A percentile compares a stretch with the other conserved stretches of the same genome.
Conservation (phyloP, 2,113 vertebrate species). For the Halichoeres trimaculatus region DNA sequence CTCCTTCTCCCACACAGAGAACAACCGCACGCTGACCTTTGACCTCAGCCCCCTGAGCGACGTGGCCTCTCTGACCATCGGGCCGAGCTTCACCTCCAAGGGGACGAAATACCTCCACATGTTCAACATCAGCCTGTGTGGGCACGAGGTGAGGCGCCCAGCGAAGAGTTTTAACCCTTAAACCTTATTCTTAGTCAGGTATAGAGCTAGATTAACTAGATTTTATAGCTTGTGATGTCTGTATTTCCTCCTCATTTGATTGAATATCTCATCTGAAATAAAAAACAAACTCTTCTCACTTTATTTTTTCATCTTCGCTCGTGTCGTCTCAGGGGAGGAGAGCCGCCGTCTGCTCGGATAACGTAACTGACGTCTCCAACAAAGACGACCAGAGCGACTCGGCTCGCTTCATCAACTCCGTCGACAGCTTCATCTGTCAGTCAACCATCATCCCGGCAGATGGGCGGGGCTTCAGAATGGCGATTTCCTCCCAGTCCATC, state of each 20-base stretch:
- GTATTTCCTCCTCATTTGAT: no score
- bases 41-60: constrained; percentile 89
- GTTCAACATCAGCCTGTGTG: constrained; percentile 97
- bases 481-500: constrained; percentile 94
- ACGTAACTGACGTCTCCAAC: constrained; percentile 91
- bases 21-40: constrained; percentile 90
- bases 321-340: constrained; percentile 57
- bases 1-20: constrained; percentile 82
- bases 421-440: constrained; percentile 94
- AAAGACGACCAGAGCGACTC: constrained; percentile 88
- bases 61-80: constrained; percentile 88
- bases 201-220: no score
- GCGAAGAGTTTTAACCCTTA: no score
- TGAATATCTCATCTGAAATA: no score
- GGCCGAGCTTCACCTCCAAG: constrained; percentile 96
- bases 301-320: no score
- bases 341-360: constrained; percentile 88
- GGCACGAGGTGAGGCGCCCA: constrained; percentile 87
- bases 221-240: no score
- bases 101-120: constrained; percentile 97
- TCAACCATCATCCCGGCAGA: constrained; percentile 96
- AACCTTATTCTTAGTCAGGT: no score
- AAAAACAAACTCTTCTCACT: no score
- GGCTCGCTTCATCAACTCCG: constrained; percentile 86
- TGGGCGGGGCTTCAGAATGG: constrained; percentile 92